phyloP scores from a whole-genome alignment of 2,888 invertebrate genomes.

The Volucella inanis region DNA sequence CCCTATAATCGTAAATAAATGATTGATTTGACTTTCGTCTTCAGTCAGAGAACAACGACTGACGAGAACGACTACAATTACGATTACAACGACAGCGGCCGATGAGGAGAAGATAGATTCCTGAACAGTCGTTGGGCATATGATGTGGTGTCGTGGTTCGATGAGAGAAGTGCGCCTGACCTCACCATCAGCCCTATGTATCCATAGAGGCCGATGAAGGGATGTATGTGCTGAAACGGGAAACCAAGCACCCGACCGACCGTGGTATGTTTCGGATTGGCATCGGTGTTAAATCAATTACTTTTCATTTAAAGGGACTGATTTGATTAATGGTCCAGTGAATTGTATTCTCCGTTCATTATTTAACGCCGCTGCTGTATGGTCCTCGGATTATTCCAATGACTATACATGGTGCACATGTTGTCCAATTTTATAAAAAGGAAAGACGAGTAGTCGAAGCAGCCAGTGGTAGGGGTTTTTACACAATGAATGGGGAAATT shows the following conservation, averaged over 20 bases:
- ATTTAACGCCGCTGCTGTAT: conserved; percentile 20
- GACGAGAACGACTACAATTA: neutral
- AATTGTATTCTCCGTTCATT: conserved; percentile 70
- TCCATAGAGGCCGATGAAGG: neutral
- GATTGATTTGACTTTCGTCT: conserved; percentile 68
- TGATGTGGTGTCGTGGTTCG: conserved; percentile 66
- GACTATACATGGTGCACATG: conserved; percentile 3
- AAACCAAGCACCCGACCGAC: conserved; percentile 66
- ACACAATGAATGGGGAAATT: too few relatives aligned
- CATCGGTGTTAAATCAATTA: conserved; percentile 79
- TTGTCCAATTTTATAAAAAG: conserved; percentile 6
- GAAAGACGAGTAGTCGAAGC: too few relatives aligned
- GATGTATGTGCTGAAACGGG: conserved; percentile 62
- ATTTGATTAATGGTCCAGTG: conserved; percentile 79
- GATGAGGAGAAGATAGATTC: conserved; percentile 35
- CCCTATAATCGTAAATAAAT: conserved; percentile 57
- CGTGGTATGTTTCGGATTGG: conserved; percentile 73
- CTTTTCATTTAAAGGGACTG: conserved; percentile 78
- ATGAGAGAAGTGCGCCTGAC: conserved; percentile 28
- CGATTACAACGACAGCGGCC: neutral
- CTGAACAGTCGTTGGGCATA: conserved; percentile 58
- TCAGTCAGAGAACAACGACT: conserved; percentile 38
- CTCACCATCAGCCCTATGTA: neutral
- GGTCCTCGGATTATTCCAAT: conserved; percentile 19
- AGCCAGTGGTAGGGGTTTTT: too few relatives aligned